Base-by-base conservation (phyloP, 2,113 vertebrate genomes). In the Argyrosomus japonicus region DNA sequence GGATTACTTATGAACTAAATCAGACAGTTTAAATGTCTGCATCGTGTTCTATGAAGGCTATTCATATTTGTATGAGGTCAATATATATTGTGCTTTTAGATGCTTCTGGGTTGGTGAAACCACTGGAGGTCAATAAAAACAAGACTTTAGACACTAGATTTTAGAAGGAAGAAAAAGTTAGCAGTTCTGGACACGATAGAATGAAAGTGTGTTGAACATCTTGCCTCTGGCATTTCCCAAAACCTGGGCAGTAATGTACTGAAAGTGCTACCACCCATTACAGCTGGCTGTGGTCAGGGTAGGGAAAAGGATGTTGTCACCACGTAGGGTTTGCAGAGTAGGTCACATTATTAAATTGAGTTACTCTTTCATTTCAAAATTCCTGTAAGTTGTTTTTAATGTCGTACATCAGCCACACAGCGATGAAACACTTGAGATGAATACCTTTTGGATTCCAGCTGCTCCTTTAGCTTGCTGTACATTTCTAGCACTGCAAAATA, bases 391-490 rank as follows among this genome's bases (percentile, higher is more conserved):
- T 61, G 43, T 69, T 27, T 58, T 45, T 23, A 43, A 36, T 51
- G 70, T n/a, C 1, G 14, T 10, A 45, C 4, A 57, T 45, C 5
- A 70, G 29, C 21, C 25, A 29, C 13, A n/a, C 3, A 29, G 48
- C 47, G 45, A 23, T 69, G 19, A 62, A 18, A 72, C 32, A 11
- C 15, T 65, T 50, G 45, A 47, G 18, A 56, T 54, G 0, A 2
- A 95, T 94, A 99, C 98, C 98, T 97, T 96, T 98, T 99, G 68
- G 96, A 95, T 82, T 96, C 96, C 90, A 99, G 97, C 93, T 99
- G 98, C 86, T 99, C 98, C 95, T 98, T 99, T 62, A 99, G 91
- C 89, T 99, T 99, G 94, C 97, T 98, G 96, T 99, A 99, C 98
- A 99, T 99, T 96, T 99, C 98, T 87, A 99, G 92, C 53, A 98